Conservation (phyloP, 2,113 vertebrate species). For the Calidris pygmaea region DNA sequence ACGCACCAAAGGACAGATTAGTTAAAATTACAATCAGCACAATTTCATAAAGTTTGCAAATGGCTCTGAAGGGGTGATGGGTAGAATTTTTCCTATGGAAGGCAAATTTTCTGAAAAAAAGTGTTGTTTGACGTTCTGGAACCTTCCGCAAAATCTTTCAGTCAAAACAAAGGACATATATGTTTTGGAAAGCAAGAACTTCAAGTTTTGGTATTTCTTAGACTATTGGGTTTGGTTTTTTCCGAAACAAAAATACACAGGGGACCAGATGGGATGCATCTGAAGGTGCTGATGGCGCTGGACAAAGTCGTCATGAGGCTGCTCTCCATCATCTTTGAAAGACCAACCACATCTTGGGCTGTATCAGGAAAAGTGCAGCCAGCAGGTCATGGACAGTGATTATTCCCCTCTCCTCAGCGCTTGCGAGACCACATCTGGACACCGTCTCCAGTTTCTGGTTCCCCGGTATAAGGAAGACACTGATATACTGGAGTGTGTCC, state of each 20-base stretch:
- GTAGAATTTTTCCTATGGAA: background rate
- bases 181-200: background rate
- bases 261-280: background rate
- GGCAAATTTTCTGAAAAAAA: background rate
- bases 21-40: background rate
- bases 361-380: background rate
- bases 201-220: background rate
- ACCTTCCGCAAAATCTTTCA: background rate
- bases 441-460: background rate
- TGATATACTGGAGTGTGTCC: background rate
- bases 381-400: background rate
- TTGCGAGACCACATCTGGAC: background rate
- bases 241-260: background rate
- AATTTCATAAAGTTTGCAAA: background rate
- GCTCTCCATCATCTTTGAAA: background rate
- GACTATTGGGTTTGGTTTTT: too few relatives aligned
- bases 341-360: background rate
- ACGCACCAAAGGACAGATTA: background rate
- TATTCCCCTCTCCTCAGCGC: background rate
- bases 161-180: background rate
- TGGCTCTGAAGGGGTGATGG: background rate
- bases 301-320: background rate
- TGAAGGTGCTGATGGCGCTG: background rate
- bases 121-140: background rate
- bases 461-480: background rate